phyloP scores from a whole-genome alignment of 2,797 vertebrate genomes.

The Mycteria americana region DNA sequence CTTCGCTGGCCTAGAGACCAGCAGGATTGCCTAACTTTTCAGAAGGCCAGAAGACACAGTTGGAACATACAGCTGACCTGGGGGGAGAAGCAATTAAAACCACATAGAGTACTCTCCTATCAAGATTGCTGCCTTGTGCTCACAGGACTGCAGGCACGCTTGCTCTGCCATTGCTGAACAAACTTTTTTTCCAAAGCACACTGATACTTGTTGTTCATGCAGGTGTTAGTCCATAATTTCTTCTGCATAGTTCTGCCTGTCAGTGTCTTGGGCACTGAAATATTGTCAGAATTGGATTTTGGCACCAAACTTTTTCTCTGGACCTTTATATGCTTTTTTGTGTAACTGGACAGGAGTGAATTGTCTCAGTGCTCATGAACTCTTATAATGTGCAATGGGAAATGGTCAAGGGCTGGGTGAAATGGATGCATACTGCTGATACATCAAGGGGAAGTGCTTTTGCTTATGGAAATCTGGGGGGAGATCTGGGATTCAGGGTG shows the following conservation, averaged over 20 bases:
- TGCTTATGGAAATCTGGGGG: neutral
- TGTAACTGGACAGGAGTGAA: neutral
- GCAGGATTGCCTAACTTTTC: slow-evolving; percentile 6
- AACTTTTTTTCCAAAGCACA: neutral
- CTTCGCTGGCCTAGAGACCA: neutral
- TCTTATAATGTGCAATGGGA: neutral
- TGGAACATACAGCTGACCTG: neutral
- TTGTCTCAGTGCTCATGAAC: neutral
- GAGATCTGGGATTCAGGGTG: neutral
- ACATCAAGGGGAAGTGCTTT: neutral
- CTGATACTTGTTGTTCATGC: neutral
- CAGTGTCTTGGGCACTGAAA: neutral
- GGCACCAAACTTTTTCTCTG: neutral
- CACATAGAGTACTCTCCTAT: neutral
- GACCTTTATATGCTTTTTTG: neutral
- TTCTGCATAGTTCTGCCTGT: neutral
- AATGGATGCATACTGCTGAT: neutral
- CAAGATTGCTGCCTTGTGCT: neutral
- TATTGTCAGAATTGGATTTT: neutral
- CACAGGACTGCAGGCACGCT: neutral
- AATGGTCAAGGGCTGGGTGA: neutral
- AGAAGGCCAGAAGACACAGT: neutral
- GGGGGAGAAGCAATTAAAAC: neutral
- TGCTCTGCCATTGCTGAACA: neutral
- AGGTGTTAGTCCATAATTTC: neutral